Evolutionary conservation across 2,797 vertebrate genomes (phyloP).

Genomic region (Limnodromus scolopaceus): DNA sequence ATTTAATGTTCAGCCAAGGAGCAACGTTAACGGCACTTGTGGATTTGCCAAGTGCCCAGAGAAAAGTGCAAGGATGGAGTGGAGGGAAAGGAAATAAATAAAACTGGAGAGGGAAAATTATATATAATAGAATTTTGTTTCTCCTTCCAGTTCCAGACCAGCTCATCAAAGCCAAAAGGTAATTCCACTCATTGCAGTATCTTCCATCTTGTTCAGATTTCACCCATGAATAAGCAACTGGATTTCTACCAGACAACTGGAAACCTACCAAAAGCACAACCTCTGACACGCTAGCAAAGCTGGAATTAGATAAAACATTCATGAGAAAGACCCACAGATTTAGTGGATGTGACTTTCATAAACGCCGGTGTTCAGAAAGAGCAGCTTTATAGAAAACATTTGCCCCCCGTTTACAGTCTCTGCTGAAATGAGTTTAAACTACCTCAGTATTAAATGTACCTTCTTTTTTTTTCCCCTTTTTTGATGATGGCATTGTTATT

Average conservation of each 20-base stretch:
- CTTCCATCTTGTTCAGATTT: constrained; percentile 42
- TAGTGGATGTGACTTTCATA: constrained; percentile 44
- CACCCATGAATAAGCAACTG: constrained; percentile 11
- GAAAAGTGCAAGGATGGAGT: background rate
- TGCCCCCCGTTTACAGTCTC: constrained; percentile 6
- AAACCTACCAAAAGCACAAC: constrained; percentile 24
- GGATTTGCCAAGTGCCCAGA: constrained; percentile 25
- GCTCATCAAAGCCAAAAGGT: constrained; percentile 48
- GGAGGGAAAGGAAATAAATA: background rate
- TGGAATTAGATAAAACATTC: constrained; percentile 60
- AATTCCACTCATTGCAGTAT: background rate
- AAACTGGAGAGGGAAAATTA: background rate
- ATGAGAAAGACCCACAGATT: constrained; percentile 34
- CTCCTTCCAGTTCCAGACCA: background rate
- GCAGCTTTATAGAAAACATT: constrained; percentile 58
- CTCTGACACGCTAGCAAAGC: constrained; percentile 11
- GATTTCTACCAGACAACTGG: constrained; percentile 10
- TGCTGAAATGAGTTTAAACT: background rate
- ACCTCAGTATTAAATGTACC: background rate
- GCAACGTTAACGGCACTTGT: background rate
- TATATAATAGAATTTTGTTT: background rate
- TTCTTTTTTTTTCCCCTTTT: background rate
- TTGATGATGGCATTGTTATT: background rate
- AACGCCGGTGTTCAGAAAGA: background rate
- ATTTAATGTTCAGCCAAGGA: constrained; percentile 42